phyloP scores from a whole-genome alignment of 2,113 vertebrate genomes.

The Grammatotria lemairii region DNA sequence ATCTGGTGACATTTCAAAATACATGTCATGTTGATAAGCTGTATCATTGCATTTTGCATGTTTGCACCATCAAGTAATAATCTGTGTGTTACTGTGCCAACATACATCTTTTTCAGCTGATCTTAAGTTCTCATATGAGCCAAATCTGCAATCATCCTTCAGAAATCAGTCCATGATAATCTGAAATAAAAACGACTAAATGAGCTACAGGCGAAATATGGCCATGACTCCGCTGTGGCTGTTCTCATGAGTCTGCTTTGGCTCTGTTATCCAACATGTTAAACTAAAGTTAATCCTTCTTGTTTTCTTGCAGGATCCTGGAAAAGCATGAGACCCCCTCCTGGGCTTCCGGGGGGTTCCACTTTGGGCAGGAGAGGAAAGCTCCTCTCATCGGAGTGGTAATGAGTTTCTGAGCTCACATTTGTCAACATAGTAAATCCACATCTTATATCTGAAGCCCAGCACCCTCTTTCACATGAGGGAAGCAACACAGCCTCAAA shows the following conservation, averaged over 20 bases:
- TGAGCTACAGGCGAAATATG: not conserved
- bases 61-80: not conserved
- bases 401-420: slow-evolving; percentile 45
- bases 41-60: not conserved
- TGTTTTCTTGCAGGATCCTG: not conserved
- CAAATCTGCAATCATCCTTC: not conserved
- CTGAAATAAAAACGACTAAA: not conserved
- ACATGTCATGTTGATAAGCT: not conserved
- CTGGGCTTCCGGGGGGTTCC: not conserved
- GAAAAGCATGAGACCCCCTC: not conserved
- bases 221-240: not conserved
- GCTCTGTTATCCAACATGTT: not conserved
- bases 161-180: not conserved
- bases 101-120: not conserved
- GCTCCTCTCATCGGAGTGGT: slow-evolving; percentile 38
- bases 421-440: slow-evolving; percentile 32
- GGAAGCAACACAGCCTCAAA: not conserved
- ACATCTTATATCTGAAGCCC: slow-evolving; percentile 7
- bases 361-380: slow-evolving; percentile 22
- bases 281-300: slow-evolving; percentile 4
- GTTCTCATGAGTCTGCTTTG: not conserved
- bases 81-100: not conserved
- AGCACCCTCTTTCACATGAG: not conserved
- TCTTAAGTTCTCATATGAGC: not conserved
- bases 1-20: not conserved